Evolutionary conservation across 2,797 vertebrate species (phyloP), one percentile per base, ranked within the genome.

Genomic region (Megalops cyprinoides): DNA sequence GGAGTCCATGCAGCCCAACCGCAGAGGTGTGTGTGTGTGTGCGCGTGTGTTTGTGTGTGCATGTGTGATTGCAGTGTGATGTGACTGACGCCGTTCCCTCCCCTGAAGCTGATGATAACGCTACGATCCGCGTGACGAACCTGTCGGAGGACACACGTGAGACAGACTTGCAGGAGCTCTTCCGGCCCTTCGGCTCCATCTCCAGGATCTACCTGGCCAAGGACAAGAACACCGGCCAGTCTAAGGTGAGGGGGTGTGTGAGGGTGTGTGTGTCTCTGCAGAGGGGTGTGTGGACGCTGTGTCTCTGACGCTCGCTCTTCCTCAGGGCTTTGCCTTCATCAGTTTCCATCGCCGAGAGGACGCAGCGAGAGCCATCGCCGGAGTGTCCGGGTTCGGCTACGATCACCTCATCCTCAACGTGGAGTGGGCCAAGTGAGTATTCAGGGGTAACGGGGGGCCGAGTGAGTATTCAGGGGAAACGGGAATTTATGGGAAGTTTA

Each of bases 391-490:
- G 78, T 98, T 99, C 0, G 98, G 97, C 91, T 99, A 98, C 0
- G 97, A 99, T 90, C 97, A 99, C 90, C 94, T 99, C 74, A 99
- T 99, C 93, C 97, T 99, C 87, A 99, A 98, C 0, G 98, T 99
- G 76, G 98, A 99, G 90, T 99, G 98, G 98, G 98, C 97, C 89
- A 98, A 99, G 98, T 99, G 89, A 95, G 97, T 92, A 0, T 1
- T 60, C 6, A 49, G 18, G 65, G 58, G 0, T 6, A 12, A 3
- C 28, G 31, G n/a, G 15, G 7, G 15, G 14, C 25, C 12, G 12
- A 9, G n/a, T 62, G 10, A 28, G n/a, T 56, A n/a, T 56, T 10
- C 1, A 6, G 53, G 4, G 23, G 20, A 0, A n/a, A 23, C 20
- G n/a, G n/a, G 53, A 25, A 20, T 2, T 9, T 8, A 0, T 44